Base-by-base conservation (phyloP, 2,888 invertebrate species). In the Neoscelio sp. region DNA sequence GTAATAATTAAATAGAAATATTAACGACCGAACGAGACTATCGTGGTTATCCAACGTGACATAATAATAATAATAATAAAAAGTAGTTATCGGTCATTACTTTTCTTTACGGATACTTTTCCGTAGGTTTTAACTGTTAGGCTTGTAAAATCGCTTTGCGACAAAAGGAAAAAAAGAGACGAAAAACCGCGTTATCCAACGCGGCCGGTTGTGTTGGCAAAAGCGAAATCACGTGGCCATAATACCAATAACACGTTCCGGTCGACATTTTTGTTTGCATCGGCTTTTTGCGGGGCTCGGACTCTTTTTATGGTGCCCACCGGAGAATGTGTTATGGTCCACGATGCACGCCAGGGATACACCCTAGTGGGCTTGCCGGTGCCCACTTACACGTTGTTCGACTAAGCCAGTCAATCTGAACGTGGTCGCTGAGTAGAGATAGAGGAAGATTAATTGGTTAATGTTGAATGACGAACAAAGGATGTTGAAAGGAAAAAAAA, bases 271-370 rank as follows among this genome's bases (percentile, higher is more conserved):
- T 65, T 65, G 50, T 65, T 52, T 44, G 28, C 52, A 42, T 65
- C 52, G 40, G 52, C 52, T 65, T 65, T 48, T 65, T 52, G 30
- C 52, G 40, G 20, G 40, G 33, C 33, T n/a, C n/a, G n/a, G 18
- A 67, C 44, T 74, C 73, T 70, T 73, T 70, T 74, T 80, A 82
- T 71, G 56, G 65, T 75, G 56, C 44, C 60, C 60, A 42, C 38
- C 33, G 64, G 52, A 52, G 52, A 60, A 80, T 74, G 80, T 82
- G 80, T 83, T 78, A 80, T 68, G 82, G 80, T 78, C 44, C 74
- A 42, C 64, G 48, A 46, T 78, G 80, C 77, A 70, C 48, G 70
- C 75, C 56, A 18, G 73, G 70, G 67, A 67, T 62, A 76, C 65
- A 78, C 74, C 73, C 58, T 75, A 68, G 73, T 70, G 78, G 65